Evolutionary conservation across 2,888 invertebrate genomes (phyloP).

Genomic region (Acronicta psi): DNA sequence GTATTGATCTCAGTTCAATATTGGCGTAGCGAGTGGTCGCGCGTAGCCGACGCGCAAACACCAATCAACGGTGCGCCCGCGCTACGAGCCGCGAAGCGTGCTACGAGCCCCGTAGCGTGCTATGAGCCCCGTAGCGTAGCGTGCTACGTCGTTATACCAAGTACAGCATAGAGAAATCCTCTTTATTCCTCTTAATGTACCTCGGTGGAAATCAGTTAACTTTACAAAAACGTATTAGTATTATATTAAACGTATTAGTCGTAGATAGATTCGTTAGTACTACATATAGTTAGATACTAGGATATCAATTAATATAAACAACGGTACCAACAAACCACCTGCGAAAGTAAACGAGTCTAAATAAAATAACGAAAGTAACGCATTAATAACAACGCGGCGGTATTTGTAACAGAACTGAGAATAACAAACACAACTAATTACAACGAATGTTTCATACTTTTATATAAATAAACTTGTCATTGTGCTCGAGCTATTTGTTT

Average conservation of each 20-base stretch:
- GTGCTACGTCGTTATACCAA: conserved; percentile 22
- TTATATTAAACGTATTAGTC: too few relatives aligned
- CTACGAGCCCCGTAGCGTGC: conserved; percentile 19
- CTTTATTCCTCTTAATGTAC: too few relatives aligned
- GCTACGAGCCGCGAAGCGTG: conserved; percentile 18
- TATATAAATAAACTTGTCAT: background rate
- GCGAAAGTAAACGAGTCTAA: background rate
- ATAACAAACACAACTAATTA: background rate
- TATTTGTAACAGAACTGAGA: background rate
- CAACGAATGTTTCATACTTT: background rate
- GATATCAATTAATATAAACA: background rate
- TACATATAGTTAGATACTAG: too few relatives aligned
- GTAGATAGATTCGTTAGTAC: too few relatives aligned
- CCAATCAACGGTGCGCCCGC: conserved; percentile 33
- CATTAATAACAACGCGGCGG: background rate
- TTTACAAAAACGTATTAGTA: too few relatives aligned
- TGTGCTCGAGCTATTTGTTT: background rate
- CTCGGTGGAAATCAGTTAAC: too few relatives aligned
- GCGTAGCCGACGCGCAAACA: conserved; percentile 27
- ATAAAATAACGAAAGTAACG: background rate
- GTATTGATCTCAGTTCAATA: conserved; percentile 26
- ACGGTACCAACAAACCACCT: background rate
- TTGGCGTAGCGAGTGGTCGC: conserved; percentile 21
- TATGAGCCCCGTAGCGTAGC: conserved; percentile 17
- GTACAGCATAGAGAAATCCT: conserved; percentile 16